phyloP scores from a whole-genome alignment of 2,113 vertebrate genomes.

The Oreocharis arfaki region DNA sequence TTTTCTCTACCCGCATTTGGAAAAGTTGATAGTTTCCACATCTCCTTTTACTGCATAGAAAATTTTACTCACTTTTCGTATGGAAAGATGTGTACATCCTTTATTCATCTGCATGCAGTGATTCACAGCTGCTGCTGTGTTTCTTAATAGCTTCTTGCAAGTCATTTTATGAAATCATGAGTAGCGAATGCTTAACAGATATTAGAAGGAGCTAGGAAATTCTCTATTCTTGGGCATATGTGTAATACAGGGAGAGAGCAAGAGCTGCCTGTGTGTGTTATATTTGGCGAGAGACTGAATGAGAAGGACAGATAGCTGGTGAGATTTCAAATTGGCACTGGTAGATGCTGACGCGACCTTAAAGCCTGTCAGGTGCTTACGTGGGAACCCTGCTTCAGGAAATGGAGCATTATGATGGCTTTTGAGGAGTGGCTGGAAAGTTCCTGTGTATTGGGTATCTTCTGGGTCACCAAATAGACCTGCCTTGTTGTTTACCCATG shows the following conservation, averaged over 20 bases:
- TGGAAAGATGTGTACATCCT: not conserved
- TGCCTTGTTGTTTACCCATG: not conserved
- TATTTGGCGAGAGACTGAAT: not conserved
- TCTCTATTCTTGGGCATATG: not conserved
- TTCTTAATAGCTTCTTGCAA: not conserved
- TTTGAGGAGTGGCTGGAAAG: not conserved
- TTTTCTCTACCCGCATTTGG: not conserved
- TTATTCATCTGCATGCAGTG: not conserved
- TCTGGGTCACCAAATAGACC: not conserved
- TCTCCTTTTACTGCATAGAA: not conserved
- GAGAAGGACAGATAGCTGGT: not conserved
- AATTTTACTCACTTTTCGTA: not conserved
- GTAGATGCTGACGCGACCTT: not conserved
- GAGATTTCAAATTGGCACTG: not conserved
- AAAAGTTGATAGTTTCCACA: not conserved
- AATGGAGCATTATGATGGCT: not conserved
- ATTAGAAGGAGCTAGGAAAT: not conserved
- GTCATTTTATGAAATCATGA: not conserved
- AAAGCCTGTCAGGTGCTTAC: not conserved
- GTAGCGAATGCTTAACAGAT: constrained; percentile 6
- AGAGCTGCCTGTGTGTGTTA: not conserved
- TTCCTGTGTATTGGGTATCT: not conserved
- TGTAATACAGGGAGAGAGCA: not conserved
- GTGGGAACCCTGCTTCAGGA: not conserved
- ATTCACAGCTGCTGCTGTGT: not conserved